These are phyloP conservation scores for Meloidogyne hapla DNA, from an alignment of 1,140 invertebrate genomes.

Conservation along the genomic window DNA sequence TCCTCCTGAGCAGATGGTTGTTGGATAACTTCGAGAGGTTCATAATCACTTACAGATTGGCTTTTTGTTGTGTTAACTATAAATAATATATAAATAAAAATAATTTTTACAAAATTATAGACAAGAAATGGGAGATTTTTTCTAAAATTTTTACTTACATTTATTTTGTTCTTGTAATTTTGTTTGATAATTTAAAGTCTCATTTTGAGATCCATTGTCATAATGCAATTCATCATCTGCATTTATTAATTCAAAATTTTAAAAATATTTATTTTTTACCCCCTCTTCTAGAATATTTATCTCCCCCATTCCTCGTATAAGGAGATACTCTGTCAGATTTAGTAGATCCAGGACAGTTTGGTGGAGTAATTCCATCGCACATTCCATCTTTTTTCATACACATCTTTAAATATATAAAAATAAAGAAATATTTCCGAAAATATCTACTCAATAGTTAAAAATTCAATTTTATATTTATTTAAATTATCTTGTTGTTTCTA, in stretches of 20 bases:
- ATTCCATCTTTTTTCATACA: conserved; percentile 63
- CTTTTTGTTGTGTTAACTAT: background rate
- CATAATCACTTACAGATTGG: background rate
- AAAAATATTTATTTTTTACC: background rate
- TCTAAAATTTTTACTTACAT: too few species aligned
- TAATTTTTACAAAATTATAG: too few species aligned
- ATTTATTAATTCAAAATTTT: conserved; percentile 9
- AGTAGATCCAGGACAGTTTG: background rate
- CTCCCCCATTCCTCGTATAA: background rate
- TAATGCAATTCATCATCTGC: background rate
- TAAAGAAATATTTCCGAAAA: too few species aligned
- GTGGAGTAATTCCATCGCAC: conserved; percentile 60
- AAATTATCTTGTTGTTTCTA: too few species aligned
- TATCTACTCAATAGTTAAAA: too few species aligned
- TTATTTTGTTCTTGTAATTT: background rate
- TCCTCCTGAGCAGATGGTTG: background rate
- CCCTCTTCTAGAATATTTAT: background rate
- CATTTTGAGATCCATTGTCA: background rate
- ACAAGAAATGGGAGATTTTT: too few species aligned
- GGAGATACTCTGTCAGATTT: background rate
- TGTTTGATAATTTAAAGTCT: background rate
- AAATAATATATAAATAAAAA: background rate
- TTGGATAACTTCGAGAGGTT: background rate
- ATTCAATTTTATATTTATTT: too few species aligned
- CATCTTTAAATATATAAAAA: conserved; percentile 38